Conservation (phyloP, 2,113 vertebrate species). For the Spea bombifrons region DNA sequence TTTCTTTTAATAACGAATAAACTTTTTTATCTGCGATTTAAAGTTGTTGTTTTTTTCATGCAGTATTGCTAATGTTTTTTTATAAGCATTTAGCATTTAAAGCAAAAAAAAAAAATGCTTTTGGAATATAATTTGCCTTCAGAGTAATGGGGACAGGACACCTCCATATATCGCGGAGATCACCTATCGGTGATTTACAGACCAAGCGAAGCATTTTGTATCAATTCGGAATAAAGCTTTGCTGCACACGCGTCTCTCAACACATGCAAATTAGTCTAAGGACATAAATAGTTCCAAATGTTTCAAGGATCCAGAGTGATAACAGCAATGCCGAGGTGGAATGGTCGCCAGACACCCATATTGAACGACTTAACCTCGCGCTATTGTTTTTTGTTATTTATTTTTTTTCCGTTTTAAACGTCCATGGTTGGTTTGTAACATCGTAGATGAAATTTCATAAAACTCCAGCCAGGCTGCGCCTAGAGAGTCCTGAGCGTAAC, state of each 20-base stretch:
- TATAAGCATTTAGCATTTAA: too few species aligned
- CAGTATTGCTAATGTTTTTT: too few species aligned
- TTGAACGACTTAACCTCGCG: slow-evolving; percentile 41
- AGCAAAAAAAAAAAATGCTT: too few species aligned
- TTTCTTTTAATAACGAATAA: too few species aligned
- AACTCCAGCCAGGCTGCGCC: background rate
- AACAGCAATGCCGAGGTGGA: slow-evolving; percentile 33
- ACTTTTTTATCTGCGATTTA: too few species aligned
- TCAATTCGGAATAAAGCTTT: slow-evolving; percentile 31
- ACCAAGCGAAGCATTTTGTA: slow-evolving; percentile 32
- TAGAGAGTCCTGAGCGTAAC: background rate
- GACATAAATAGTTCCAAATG: slow-evolving; percentile 46
- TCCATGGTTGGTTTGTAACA: background rate
- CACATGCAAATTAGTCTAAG: slow-evolving; percentile 48
- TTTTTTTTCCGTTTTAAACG: background rate
- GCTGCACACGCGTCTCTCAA: slow-evolving; percentile 34
- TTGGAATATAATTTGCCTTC: too few species aligned
- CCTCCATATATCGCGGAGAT: slow-evolving; percentile 3
- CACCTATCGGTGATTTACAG: slow-evolving; percentile 32
- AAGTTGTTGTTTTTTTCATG: too few species aligned
- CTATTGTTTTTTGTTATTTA: slow-evolving; percentile 25
- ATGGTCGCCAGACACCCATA: slow-evolving; percentile 41
- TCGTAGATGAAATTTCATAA: slow-evolving; percentile 26
- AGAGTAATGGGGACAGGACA: too few species aligned
- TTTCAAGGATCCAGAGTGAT: slow-evolving; percentile 43